A percentile compares a stretch with the other conserved stretches of the same genome.
These are phyloP conservation scores for Metellina segmentata DNA, from an alignment of 2,888 invertebrate species.

Conservation along the genomic window DNA sequence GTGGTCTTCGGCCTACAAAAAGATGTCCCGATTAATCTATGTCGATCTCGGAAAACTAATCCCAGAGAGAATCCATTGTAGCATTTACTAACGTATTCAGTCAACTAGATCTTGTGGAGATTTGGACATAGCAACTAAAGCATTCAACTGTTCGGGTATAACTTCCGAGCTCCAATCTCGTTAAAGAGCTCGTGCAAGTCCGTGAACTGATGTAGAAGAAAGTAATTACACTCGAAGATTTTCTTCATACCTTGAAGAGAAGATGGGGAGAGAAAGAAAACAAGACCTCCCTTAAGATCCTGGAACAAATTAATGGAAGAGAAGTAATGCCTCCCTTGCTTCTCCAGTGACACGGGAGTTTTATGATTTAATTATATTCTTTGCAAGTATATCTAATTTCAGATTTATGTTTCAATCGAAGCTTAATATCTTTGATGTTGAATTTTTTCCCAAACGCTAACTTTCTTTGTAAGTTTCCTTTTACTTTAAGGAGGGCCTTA, in stretches of 20 bases:
- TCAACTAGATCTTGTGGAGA: too few species aligned
- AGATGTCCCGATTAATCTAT: too few species aligned
- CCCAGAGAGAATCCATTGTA: too few species aligned
- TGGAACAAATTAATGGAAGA: conserved; percentile 47
- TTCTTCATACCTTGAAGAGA: conserved; percentile 16
- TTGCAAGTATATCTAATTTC: conserved; percentile 44
- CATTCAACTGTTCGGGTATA: conserved; percentile 40
- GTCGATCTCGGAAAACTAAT: too few species aligned
- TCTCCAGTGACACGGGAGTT: conserved; percentile 30
- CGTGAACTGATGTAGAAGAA: conserved; percentile 58
- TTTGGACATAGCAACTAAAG: conserved; percentile 11
- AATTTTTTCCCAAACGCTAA: background rate
- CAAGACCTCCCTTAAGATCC: background rate
- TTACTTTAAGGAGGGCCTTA: background rate
- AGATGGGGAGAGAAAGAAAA: conserved; percentile 1
- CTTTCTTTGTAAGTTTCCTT: conserved; percentile 2
- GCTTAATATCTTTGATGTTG: conserved; percentile 7
- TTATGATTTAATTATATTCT: conserved; percentile 62
- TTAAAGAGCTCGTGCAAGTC: conserved; percentile 54
- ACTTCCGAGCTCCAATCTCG: conserved; percentile 53
- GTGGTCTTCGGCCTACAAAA: too few species aligned
- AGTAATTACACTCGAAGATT: conserved; percentile 56
- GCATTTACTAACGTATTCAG: too few species aligned
- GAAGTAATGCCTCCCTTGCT: conserved; percentile 24
- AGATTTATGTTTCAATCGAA: conserved; percentile 35